Evolutionary conservation across 2,888 invertebrate genomes (phyloP).

Genomic region (Platerodrilus igneus): DNA sequence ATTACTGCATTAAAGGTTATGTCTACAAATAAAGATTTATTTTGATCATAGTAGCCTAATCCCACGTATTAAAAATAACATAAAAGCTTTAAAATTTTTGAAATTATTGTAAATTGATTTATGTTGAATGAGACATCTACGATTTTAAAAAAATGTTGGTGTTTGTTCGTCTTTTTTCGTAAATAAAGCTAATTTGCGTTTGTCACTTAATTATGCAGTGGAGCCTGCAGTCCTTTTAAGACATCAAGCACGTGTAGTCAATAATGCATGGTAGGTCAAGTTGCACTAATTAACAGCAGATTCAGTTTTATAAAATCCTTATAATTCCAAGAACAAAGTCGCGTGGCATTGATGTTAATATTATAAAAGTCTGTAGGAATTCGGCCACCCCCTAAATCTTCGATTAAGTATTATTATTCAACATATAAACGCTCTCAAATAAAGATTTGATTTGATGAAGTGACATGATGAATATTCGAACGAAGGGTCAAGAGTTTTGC

Average conservation of each 20-base stretch:
- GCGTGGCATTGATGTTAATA: slow-evolving; percentile 9
- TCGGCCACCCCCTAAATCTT: slow-evolving; percentile 26
- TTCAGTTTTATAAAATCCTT: slow-evolving; percentile 7
- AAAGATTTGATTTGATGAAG: slow-evolving; percentile 30
- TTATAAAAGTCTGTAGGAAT: slow-evolving; percentile 11
- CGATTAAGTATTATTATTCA: slow-evolving; percentile 34
- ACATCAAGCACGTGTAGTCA: slow-evolving; percentile 19
- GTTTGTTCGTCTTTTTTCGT: no score
- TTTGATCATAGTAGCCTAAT: no score
- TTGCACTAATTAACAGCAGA: slow-evolving; percentile 7
- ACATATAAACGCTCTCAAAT: slow-evolving; percentile 21
- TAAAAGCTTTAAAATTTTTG: no score
- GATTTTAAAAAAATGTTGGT: no score
- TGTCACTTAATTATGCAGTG: no score
- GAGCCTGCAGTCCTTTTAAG: no score
- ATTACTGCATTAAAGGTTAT: no score
- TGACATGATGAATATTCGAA: slow-evolving; percentile 30
- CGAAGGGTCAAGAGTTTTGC: slow-evolving; percentile 30
- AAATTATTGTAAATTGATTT: no score
- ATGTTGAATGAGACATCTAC: no score
- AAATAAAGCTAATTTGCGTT: no score
- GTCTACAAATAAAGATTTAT: no score
- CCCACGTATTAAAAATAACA: no score
- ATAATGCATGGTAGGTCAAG: slow-evolving; percentile 4
- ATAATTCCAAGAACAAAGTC: slow-evolving; percentile 11